Evolutionary conservation across 2,888 invertebrate genomes (phyloP), one percentile per base, ranked within the genome.

Genomic region (Chrysolina oricalcia): DNA sequence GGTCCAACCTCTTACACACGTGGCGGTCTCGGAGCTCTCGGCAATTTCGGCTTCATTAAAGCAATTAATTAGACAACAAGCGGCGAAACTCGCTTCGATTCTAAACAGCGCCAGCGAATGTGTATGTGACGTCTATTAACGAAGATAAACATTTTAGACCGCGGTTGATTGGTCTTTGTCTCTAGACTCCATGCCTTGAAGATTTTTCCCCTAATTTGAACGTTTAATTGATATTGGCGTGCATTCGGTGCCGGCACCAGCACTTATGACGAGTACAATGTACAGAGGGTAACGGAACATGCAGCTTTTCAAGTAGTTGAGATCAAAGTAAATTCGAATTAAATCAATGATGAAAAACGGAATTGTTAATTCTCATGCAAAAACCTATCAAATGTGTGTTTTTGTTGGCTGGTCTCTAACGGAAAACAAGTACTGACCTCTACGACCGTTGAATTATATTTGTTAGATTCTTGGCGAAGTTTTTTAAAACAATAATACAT

Each of bases 31-130:
- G 23, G 63, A 50, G 50, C 82, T 83, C 83, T 83, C 82, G 83
- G 80, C 83, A 82, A 83, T 86, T 86, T 86, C 83, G 78, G 85
- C 83, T 86, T 86, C 86, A 85, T 86, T 87, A 85, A 85, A 85
- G 86, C 86, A 86, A 87, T 87, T 86, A 87, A 87, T 87, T 87
- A 86, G 85, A 86, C 85, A 84, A 83, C 81, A 80, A 81, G 27
- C 62, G 46, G 83, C 83, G 75, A 74, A 70, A 84, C 84, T 85
- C 83, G 84, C 81, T 82, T 81, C 81, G 82, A 84, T 85, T 82
- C 83, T 83, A 83, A 80, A 84, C 81, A 83, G 83, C 82, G 83
- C 80, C 85, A 85, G 67, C 35, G 68, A 43, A 85, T 85, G 84
- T 85, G 85, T 80, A 75, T 78, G 78, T 84, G 85, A 86, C 84